Percentiles rank a stretch among this genome's conserved stretches.
phyloP scores from a whole-genome alignment of 2,113 vertebrate species.

The Zosterops japonicus region DNA sequence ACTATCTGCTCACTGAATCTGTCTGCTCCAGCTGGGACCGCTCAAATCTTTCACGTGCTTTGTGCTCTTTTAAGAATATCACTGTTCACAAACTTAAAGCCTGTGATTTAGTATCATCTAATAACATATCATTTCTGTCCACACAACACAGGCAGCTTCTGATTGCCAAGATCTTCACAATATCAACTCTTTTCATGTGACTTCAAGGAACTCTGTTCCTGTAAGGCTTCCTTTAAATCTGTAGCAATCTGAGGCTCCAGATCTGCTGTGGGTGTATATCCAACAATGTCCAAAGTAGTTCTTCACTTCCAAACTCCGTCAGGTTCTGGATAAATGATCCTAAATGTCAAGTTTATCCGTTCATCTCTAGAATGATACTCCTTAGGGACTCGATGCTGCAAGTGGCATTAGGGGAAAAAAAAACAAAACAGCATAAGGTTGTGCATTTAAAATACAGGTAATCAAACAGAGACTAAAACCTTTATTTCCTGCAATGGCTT shows the following conservation, averaged over 20 bases:
- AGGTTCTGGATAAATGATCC: constrained; percentile 82
- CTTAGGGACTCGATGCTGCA: constrained; percentile 92
- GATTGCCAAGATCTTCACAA: background rate
- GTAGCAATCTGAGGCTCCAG: background rate
- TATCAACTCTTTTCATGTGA: background rate
- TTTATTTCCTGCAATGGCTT: background rate
- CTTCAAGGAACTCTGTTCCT: background rate
- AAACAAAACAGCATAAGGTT: background rate
- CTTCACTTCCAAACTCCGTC: constrained; percentile 40
- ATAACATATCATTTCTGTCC: background rate
- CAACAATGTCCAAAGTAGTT: background rate
- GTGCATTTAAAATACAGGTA: background rate
- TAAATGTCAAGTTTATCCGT: constrained; percentile 93
- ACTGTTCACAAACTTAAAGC: background rate
- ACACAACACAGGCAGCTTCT: background rate
- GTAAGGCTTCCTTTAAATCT: background rate
- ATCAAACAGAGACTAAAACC: background rate
- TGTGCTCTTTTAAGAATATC: background rate
- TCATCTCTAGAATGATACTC: constrained; percentile 90
- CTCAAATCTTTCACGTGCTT: background rate
- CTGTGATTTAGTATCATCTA: background rate
- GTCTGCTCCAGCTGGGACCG: background rate
- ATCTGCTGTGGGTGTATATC: background rate
- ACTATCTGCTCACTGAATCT: background rate
- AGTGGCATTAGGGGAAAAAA: background rate